phyloP scores from a whole-genome alignment of 2,888 invertebrate species.

The Scrobipalpa costella region DNA sequence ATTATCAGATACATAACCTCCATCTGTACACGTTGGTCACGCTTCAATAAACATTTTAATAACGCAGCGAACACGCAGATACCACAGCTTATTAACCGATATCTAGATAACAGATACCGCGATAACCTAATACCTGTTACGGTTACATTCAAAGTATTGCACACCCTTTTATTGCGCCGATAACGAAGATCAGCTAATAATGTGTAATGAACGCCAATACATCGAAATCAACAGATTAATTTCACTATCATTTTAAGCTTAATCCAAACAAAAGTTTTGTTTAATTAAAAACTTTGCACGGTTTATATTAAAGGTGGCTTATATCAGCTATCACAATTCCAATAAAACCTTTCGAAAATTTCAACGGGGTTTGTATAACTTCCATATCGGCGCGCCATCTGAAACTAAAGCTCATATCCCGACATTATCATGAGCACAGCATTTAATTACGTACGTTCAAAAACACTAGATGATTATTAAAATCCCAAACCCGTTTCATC shows the following conservation, averaged over 20 bases:
- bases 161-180: conserved; percentile 34
- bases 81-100: conserved; percentile 45
- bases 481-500: conserved; percentile 60
- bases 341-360: not conserved
- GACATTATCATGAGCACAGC: conserved; percentile 29
- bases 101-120: conserved; percentile 40
- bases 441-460: conserved; percentile 35
- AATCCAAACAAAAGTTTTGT: not conserved
- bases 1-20: conserved; percentile 23
- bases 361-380: not conserved
- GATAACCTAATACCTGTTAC: conserved; percentile 42
- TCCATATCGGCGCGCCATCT: not conserved
- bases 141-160: conserved; percentile 23
- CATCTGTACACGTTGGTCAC: conserved; percentile 36
- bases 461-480: conserved; percentile 61
- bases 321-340: not conserved
- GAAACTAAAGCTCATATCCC: conserved; percentile 32
- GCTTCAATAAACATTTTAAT: conserved; percentile 49
- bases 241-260: not conserved
- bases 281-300: not conserved
- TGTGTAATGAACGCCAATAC: conserved; percentile 41
- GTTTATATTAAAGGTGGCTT: not conserved
- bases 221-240: not conserved
- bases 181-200: conserved; percentile 47
- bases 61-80: conserved; percentile 40